Base-by-base conservation (phyloP, 2,113 vertebrate genomes). In the Carlito syrichta region DNA sequence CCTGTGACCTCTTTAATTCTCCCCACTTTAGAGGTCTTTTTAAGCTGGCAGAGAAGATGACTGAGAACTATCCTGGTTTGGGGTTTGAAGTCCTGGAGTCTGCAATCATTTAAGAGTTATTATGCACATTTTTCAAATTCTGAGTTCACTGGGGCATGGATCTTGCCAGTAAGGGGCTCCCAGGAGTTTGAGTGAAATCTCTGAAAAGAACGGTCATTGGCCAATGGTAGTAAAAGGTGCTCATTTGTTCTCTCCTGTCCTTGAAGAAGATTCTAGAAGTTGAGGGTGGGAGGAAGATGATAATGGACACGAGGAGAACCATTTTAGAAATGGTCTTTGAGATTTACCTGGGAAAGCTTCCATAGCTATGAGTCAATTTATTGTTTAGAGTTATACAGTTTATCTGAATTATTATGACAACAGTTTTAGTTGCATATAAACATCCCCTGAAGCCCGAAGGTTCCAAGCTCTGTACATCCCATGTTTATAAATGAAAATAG, bases 351-450 rank as follows among this genome's bases (percentile, higher is more conserved):
- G 48, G 48, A 43, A 54, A 90, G 43, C 4, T 86, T 69, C 38
- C 20, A 11, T 23, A 84, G 50, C 3, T 58, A 62, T 8, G 66
- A 16, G 11, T 89, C 54, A 54, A 48, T 74, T 60, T 86, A 25
- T 38, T 77, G 7, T 63, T 79, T 22, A 83, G 3, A 71, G n/a
- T 73, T n/a, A 76, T 0, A 25, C 63, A 83, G 76, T 84, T 95
- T 84, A 79, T 86, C 22, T 87, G 48, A 93, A 84, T 97, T 76
- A 91, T 63, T 83, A 30, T 45, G 25, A 83, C 7, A 62, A 62
- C 25, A 63, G 13, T 60, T 96, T 79, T 89, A 62, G 13, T 3
- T 95, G 4, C 38, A 69, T 81, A 19, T 83, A 96, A 91, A 76
- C 12, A 74, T 32, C 63, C 22, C 23, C 4, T 74, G 60, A 68